Conservation (phyloP, 2,888 invertebrate species). For the Noctua janthe region DNA sequence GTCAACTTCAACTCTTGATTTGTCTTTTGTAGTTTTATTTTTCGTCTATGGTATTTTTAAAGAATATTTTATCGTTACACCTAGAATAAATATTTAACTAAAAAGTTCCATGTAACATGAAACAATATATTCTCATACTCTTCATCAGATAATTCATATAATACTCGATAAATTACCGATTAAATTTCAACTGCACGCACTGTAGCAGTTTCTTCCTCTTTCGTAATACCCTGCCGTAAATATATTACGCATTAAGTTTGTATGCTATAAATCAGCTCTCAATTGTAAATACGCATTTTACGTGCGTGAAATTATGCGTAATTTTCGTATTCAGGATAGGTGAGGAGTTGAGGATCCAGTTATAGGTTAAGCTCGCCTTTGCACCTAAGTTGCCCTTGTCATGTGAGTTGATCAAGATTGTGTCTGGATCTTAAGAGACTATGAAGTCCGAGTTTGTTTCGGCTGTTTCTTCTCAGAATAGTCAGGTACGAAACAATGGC, state of each 20-base stretch:
- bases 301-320: background rate
- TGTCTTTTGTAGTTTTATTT: background rate
- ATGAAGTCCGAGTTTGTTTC: no score
- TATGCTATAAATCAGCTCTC: conserved; percentile 30
- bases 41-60: background rate
- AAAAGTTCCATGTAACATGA: background rate
- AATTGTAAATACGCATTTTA: conserved; percentile 16
- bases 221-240: conserved; percentile 38
- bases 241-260: conserved; percentile 38
- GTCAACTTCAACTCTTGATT: background rate
- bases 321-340: conserved; percentile 8
- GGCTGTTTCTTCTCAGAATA: no score
- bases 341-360: background rate
- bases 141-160: conserved; percentile 37
- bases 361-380: background rate
- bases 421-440: no score
- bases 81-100: background rate
- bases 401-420: no score
- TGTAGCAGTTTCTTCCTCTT: conserved; percentile 39
- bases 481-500: no score
- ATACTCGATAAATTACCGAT: conserved; percentile 44
- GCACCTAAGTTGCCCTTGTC: no score
- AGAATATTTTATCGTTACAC: background rate
- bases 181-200: conserved; percentile 22
- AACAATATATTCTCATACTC: background rate